These are phyloP conservation scores for Drosophila neotestacea DNA, from an alignment of 2,888 invertebrate genomes.

Conservation along the genomic window DNA sequence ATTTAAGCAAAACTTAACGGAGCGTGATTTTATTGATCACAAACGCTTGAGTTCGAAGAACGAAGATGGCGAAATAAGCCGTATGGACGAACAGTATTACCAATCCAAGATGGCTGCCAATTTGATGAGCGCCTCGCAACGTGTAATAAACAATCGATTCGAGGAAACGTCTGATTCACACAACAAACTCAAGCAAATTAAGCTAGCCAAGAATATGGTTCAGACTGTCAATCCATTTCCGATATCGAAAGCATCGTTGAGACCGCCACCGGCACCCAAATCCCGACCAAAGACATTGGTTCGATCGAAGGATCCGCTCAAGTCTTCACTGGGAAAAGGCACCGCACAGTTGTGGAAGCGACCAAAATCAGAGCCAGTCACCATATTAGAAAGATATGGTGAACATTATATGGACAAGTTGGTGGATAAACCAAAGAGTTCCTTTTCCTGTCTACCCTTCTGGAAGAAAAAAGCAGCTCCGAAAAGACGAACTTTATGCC, in stretches of 20 bases:
- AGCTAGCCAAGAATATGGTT: background rate
- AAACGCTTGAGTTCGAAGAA: background rate
- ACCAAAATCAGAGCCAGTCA: background rate
- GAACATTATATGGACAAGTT: background rate
- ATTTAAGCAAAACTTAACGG: background rate
- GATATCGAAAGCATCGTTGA: background rate
- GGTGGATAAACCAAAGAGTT: background rate
- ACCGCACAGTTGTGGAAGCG: slow-evolving; percentile 13
- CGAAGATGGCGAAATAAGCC: background rate
- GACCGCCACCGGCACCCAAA: background rate
- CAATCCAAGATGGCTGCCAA: slow-evolving; percentile 5
- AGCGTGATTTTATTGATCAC: slow-evolving; percentile 7
- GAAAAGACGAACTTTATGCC: background rate
- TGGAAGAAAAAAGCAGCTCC: background rate
- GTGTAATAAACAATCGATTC: slow-evolving; percentile 39
- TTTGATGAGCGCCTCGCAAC: slow-evolving; percentile 62
- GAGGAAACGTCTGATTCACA: background rate
- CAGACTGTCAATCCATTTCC: slow-evolving; percentile 28
- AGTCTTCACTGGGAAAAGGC: background rate
- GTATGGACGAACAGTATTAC: slow-evolving; percentile 40
- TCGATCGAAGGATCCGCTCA: background rate
- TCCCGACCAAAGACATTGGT: background rate
- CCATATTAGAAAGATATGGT: slow-evolving; percentile 3
- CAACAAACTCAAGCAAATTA: background rate
- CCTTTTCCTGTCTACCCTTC: background rate